Percentiles rank a stretch among this genome's conserved stretches.
These are phyloP conservation scores for Bambusicola thoracicus DNA, from an alignment of 2,113 vertebrate genomes.

Conservation along the genomic window DNA sequence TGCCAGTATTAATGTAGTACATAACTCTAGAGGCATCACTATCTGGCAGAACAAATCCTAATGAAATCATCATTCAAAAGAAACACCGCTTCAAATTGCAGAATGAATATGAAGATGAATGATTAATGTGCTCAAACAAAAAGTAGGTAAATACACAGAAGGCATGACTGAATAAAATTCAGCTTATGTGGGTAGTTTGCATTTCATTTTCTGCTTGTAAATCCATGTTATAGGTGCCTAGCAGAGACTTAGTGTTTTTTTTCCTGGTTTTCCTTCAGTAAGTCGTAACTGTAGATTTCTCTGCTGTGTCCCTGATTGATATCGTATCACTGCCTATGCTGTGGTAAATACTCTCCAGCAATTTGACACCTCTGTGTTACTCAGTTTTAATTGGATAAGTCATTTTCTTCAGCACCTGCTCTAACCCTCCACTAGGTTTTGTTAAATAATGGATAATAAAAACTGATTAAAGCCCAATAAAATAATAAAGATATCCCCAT, in stretches of 20 bases:
- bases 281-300: neutral
- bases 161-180: slow-evolving; percentile 3
- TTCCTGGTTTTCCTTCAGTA: neutral
- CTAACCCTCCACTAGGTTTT: neutral
- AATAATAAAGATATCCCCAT: neutral
- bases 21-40: neutral
- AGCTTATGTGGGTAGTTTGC: neutral
- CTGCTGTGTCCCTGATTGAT: neutral
- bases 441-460: neutral
- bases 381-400: slow-evolving; percentile 43
- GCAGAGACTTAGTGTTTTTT: neutral
- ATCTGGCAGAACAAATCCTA: slow-evolving; percentile 49
- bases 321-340: neutral
- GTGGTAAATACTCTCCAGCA: neutral
- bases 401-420: neutral
- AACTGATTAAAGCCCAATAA: neutral
- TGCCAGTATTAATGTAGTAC: slow-evolving; percentile 52
- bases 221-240: neutral
- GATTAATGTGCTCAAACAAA: slow-evolving; percentile 33
- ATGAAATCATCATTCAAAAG: slow-evolving; percentile 62
- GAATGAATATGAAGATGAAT: slow-evolving; percentile 19
- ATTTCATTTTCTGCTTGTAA: slow-evolving; percentile 1
- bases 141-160: slow-evolving; percentile 15
- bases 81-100: slow-evolving; percentile 41
- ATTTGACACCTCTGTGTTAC: neutral